Conservation (phyloP, 2,797 vertebrate species). For the Eulemur rubriventer region DNA sequence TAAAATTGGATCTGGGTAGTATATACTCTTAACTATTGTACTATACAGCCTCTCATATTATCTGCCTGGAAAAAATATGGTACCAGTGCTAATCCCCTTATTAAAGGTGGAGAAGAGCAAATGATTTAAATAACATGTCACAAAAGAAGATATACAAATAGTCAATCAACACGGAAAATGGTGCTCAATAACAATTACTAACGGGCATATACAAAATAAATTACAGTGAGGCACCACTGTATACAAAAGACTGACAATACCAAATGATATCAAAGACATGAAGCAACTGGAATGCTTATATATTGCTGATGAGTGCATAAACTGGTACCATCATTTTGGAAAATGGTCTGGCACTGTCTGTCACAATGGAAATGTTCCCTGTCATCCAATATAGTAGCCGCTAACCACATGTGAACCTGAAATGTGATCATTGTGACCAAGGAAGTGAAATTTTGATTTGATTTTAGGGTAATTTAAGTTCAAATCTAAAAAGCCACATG, state of each 20-base stretch:
- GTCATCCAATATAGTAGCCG: neutral
- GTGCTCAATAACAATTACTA: neutral
- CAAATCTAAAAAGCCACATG: neutral
- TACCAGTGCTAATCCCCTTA: neutral
- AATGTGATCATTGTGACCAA: neutral
- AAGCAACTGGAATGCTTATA: neutral
- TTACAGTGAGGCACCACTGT: neutral
- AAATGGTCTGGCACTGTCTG: neutral
- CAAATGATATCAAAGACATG: neutral
- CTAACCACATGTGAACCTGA: neutral
- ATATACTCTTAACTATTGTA: neutral
- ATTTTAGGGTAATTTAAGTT: neutral
- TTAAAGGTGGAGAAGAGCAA: no score
- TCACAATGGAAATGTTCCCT: neutral
- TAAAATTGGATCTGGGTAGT: neutral
- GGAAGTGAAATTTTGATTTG: neutral
- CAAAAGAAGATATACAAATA: neutral
- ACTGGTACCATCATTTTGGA: neutral
- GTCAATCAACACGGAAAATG: neutral
- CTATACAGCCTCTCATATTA: neutral
- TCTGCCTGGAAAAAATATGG: neutral
- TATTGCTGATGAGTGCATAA: neutral
- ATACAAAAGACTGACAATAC: neutral
- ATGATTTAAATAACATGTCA: neutral
- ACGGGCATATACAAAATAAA: neutral